These are phyloP conservation scores for Mimumesa dahlbomi DNA, from an alignment of 2,888 invertebrate genomes.

Conservation along the genomic window DNA sequence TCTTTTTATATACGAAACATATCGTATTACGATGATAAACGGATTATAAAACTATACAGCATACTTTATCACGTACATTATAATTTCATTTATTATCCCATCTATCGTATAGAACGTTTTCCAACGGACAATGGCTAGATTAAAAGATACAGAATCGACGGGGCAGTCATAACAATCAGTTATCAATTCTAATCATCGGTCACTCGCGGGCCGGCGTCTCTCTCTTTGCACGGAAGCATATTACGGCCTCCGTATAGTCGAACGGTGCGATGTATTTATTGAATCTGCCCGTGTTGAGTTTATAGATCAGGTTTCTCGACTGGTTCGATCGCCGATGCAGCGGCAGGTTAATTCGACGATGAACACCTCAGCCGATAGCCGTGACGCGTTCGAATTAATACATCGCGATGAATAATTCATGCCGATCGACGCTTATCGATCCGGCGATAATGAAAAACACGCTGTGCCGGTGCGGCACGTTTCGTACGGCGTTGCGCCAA, in stretches of 20 bases:
- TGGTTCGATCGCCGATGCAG: slow-evolving; percentile 28
- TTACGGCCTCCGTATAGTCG: background rate
- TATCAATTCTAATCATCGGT: slow-evolving; percentile 24
- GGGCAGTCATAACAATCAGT: background rate
- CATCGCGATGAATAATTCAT: slow-evolving; percentile 60
- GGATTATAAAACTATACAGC: too few species aligned
- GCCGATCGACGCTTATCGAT: slow-evolving; percentile 57
- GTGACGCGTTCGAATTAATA: slow-evolving; percentile 60
- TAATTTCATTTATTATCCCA: background rate
- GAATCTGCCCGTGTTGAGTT: slow-evolving; percentile 16
- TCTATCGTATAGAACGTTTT: too few species aligned
- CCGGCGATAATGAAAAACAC: slow-evolving; percentile 59
- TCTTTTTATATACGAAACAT: too few species aligned
- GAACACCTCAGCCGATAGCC: slow-evolving; percentile 52
- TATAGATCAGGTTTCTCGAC: slow-evolving; percentile 38
- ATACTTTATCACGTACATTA: too few species aligned
- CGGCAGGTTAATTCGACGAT: slow-evolving; percentile 54
- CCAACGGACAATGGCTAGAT: background rate
- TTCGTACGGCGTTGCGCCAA: slow-evolving; percentile 28
- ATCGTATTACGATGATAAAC: too few species aligned
- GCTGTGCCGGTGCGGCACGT: slow-evolving; percentile 12
- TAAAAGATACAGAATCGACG: background rate
- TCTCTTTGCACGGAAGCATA: background rate
- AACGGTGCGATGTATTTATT: slow-evolving; percentile 23
- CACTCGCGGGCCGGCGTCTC: background rate